Evolutionary conservation across 2,888 invertebrate genomes (phyloP).

Genomic region (Apantesis nais): DNA sequence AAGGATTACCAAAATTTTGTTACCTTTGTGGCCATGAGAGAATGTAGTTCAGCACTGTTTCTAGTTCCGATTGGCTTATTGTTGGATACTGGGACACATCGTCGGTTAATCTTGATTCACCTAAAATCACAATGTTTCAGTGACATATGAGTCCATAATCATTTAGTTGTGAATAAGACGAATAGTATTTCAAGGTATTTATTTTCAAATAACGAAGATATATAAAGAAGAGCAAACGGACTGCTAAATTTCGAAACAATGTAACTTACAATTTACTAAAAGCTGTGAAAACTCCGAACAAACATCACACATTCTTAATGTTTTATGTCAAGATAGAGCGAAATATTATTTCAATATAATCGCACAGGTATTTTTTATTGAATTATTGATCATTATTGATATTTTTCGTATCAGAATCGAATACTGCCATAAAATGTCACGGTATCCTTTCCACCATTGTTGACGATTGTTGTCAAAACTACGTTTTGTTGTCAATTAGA

Average conservation of each 20-base stretch:
- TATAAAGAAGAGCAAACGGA: conserved; percentile 54
- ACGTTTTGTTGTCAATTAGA: conserved; percentile 64
- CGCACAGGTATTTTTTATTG: conserved; percentile 68
- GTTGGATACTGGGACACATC: conserved; percentile 91
- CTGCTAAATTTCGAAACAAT: conserved; percentile 78
- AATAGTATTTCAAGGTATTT: conserved; percentile 24
- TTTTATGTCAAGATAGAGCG: conserved; percentile 77
- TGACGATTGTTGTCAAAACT: conserved; percentile 83
- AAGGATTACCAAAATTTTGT: conserved; percentile 23
- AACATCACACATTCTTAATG: conserved; percentile 93
- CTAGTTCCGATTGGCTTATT: conserved; percentile 92
- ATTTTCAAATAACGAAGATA: conserved; percentile 46
- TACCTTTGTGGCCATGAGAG: conserved; percentile 96
- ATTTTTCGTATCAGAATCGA: conserved; percentile 81
- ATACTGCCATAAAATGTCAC: conserved; percentile 80
- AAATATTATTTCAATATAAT: conserved; percentile 79
- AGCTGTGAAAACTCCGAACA: conserved; percentile 97
- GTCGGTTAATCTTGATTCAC: conserved; percentile 91
- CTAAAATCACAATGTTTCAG: conserved; percentile 77
- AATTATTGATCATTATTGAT: conserved; percentile 81
- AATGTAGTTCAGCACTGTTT: conserved; percentile 93
- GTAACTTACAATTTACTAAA: conserved; percentile 88
- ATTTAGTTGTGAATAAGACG: conserved; percentile 15
- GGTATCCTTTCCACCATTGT: conserved; percentile 83
- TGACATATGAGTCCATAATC: conserved; percentile 26